Conservation (phyloP, 2,888 invertebrate genomes). For the Amorpha juglandis region DNA sequence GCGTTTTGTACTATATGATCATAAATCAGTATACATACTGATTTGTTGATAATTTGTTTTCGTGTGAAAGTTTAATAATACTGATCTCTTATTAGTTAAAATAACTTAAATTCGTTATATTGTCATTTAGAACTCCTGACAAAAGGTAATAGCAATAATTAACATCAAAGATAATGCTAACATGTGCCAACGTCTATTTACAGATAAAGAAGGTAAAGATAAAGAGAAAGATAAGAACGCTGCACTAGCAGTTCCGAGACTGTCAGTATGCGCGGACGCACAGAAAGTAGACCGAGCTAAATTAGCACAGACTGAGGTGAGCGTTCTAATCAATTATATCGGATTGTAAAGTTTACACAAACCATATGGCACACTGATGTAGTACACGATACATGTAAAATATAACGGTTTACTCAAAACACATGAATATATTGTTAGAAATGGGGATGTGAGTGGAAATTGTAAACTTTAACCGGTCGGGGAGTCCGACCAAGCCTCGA, state of each 20-base stretch:
- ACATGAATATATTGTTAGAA: neutral
- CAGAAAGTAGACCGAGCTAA: constrained; percentile 97
- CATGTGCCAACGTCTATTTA: constrained; percentile 30
- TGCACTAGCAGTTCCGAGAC: constrained; percentile 92
- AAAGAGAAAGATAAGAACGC: constrained; percentile 91
- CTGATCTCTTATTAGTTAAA: neutral
- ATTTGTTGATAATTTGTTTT: constrained; percentile 7
- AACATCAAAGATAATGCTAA: constrained; percentile 31
- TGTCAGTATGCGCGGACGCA: constrained; percentile 96
- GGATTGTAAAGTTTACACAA: neutral
- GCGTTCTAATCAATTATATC: constrained; percentile 11
- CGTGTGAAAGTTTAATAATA: neutral
- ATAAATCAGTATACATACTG: too few relatives aligned
- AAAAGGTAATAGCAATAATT: constrained; percentile 2
- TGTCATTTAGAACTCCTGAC: neutral
- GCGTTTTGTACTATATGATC: too few relatives aligned
- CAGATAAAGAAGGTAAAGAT: constrained; percentile 92
- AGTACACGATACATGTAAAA: neutral
- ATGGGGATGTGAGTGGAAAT: neutral
- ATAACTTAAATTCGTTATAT: too few relatives aligned
- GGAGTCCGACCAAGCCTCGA: too few relatives aligned
- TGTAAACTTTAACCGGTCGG: too few relatives aligned
- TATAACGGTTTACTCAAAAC: neutral
- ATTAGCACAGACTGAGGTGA: constrained; percentile 94
- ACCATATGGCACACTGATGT: neutral